These are phyloP conservation scores for Barypeithes pellucidus DNA, from an alignment of 2,888 invertebrate species.

Conservation along the genomic window DNA sequence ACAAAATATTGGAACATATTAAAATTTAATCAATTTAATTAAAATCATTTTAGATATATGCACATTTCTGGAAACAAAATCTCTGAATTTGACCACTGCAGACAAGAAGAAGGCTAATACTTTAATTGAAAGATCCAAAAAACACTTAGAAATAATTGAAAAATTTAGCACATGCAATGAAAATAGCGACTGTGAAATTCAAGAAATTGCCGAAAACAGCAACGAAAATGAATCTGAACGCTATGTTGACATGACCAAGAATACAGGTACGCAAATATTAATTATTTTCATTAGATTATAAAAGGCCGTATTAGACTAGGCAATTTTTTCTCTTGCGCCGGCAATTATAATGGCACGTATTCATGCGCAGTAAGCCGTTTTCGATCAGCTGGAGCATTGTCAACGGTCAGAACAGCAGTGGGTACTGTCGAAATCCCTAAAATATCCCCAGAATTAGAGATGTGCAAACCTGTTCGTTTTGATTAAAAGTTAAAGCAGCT, in stretches of 20 bases:
- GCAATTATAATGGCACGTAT: too few relatives aligned
- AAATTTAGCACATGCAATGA: neutral
- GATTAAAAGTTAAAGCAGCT: too few relatives aligned
- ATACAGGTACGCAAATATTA: constrained; percentile 47
- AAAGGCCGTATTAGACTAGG: too few relatives aligned
- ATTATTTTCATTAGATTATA: too few relatives aligned
- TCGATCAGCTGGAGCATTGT: too few relatives aligned
- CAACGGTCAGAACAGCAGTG: too few relatives aligned
- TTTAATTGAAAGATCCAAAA: constrained; percentile 41
- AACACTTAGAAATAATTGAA: constrained; percentile 34
- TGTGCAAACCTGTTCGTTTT: too few relatives aligned
- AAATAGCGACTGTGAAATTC: constrained; percentile 38
- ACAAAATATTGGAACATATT: too few relatives aligned
- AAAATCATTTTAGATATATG: constrained; percentile 28
- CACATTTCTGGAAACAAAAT: constrained; percentile 19
- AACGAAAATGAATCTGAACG: constrained; percentile 51
- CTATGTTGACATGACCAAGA: constrained; percentile 60
- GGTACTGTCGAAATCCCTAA: too few relatives aligned
- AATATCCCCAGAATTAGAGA: too few relatives aligned
- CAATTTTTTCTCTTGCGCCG: too few relatives aligned
- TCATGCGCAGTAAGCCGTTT: too few relatives aligned
- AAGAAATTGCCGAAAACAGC: constrained; percentile 57
- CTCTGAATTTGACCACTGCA: constrained; percentile 4
- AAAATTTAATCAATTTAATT: neutral
- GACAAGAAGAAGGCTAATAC: constrained; percentile 30